These are phyloP conservation scores for Hippolais icterina DNA, from an alignment of 2,113 vertebrate species.

Conservation along the genomic window DNA sequence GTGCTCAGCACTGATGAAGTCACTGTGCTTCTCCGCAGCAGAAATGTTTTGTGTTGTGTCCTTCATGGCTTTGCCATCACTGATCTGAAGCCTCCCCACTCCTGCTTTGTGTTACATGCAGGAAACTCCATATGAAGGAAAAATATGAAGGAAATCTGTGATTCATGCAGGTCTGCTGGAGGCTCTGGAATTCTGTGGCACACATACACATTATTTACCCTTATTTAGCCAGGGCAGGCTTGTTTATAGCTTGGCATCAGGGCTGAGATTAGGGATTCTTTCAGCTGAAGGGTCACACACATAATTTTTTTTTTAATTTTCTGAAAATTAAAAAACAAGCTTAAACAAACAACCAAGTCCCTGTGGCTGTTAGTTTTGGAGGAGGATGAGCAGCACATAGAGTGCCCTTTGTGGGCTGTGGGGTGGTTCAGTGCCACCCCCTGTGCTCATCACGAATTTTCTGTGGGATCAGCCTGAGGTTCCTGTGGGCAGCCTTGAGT, in stretches of 20 bases:
- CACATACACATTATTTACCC: neutral
- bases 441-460: neutral
- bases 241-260: neutral
- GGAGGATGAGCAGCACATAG: neutral
- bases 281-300: neutral
- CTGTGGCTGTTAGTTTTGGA: neutral
- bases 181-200: neutral
- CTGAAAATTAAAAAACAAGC: neutral
- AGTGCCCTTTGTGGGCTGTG: neutral
- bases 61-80: neutral
- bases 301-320: neutral
- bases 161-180: neutral
- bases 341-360: neutral
- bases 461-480: neutral
- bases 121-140: neutral
- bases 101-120: neutral
- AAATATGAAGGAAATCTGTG: neutral
- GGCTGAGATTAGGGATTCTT: neutral
- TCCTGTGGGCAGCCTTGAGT: neutral
- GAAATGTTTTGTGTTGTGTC: neutral
- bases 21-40: fast-evolving
- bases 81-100: neutral
- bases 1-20: neutral
- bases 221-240: neutral
- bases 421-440: neutral